Evolutionary conservation across 2,113 vertebrate species (phyloP).

Genomic region (Polypterus bichir): DNA sequence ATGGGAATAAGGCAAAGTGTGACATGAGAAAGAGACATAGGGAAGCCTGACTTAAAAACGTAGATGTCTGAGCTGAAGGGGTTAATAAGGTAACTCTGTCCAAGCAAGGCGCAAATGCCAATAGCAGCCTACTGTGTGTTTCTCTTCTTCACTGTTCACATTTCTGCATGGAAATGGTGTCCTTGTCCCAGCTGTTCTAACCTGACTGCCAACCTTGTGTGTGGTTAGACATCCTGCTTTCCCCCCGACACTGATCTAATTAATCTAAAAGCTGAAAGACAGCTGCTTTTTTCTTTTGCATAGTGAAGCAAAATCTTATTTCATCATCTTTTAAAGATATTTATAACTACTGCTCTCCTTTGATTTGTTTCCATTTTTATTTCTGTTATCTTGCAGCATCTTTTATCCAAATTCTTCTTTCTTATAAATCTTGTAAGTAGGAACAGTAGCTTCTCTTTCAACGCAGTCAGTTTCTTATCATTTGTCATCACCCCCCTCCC

Average conservation of each 20-base stretch:
- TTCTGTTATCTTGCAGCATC: slow-evolving; percentile 99
- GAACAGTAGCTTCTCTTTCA: slow-evolving; percentile 90
- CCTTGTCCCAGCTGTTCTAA: slow-evolving; percentile 51
- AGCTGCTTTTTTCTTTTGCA: slow-evolving; percentile 39
- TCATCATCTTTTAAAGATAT: slow-evolving; percentile 78
- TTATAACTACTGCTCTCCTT: slow-evolving; percentile 91
- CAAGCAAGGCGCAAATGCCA: slow-evolving; percentile 5
- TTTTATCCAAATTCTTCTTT: slow-evolving; percentile 99
- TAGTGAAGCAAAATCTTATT: slow-evolving; percentile 37
- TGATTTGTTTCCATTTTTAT: slow-evolving; percentile 98
- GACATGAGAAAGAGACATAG: too few species aligned
- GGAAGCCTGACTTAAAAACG: too few species aligned
- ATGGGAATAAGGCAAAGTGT: too few species aligned
- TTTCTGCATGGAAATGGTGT: slow-evolving; percentile 62
- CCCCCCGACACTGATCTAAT: slow-evolving; percentile 39
- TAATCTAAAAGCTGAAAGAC: slow-evolving; percentile 40
- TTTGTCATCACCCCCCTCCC: slow-evolving; percentile 46
- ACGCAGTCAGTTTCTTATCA: slow-evolving; percentile 73
- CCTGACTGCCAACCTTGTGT: slow-evolving; percentile 52
- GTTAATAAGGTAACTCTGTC: slow-evolving; percentile 6
- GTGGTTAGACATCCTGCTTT: slow-evolving; percentile 57
- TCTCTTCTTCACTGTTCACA: slow-evolving; percentile 45
- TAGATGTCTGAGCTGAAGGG: slow-evolving; percentile 11
- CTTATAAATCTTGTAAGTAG: slow-evolving; percentile 99
- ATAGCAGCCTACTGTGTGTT: not conserved